Evolutionary conservation across 2,797 vertebrate species (phyloP).

Genomic region (Tapirus indicus): DNA sequence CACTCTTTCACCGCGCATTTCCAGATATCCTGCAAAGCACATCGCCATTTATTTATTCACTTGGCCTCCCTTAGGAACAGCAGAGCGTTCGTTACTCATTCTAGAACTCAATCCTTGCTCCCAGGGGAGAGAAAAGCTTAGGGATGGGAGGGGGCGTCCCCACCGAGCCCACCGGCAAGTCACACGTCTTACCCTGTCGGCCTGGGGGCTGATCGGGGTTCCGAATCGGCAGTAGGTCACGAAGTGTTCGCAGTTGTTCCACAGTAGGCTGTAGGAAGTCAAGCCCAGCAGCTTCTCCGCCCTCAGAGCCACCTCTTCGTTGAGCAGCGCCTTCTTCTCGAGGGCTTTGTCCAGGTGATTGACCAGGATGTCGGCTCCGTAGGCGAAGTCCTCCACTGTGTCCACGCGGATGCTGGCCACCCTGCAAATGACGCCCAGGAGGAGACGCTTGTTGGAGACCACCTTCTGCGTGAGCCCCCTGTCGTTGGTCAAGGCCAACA

Average conservation of each 20-base stretch:
- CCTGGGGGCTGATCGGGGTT: conserved; percentile 95
- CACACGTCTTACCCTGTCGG: conserved; percentile 92
- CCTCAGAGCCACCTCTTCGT: conserved; percentile 93
- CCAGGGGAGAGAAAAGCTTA: neutral
- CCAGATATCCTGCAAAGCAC: neutral
- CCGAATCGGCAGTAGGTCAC: conserved; percentile 98
- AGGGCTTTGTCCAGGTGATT: conserved; percentile 95
- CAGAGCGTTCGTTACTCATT: neutral
- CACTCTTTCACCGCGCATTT: neutral
- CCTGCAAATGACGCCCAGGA: conserved; percentile 94
- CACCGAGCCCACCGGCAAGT: neutral
- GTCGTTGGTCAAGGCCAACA: conserved; percentile 91
- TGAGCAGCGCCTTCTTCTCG: conserved; percentile 89
- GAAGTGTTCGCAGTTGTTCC: conserved; percentile 99
- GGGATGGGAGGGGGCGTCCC: neutral
- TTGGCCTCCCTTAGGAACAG: neutral
- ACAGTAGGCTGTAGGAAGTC: conserved; percentile 95
- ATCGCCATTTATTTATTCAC: neutral
- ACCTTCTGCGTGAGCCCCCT: conserved; percentile 89
- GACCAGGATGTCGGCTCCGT: conserved; percentile 93
- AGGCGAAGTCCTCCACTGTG: conserved; percentile 95
- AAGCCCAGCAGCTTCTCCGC: conserved; percentile 94
- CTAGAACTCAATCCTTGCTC: neutral
- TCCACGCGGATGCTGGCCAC: conserved; percentile 96
- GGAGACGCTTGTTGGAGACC: conserved; percentile 95